Percentiles rank a stretch among this genome's conserved stretches.
Conservation (phyloP, 2,113 vertebrate species). For the Henicopernis longicauda region DNA sequence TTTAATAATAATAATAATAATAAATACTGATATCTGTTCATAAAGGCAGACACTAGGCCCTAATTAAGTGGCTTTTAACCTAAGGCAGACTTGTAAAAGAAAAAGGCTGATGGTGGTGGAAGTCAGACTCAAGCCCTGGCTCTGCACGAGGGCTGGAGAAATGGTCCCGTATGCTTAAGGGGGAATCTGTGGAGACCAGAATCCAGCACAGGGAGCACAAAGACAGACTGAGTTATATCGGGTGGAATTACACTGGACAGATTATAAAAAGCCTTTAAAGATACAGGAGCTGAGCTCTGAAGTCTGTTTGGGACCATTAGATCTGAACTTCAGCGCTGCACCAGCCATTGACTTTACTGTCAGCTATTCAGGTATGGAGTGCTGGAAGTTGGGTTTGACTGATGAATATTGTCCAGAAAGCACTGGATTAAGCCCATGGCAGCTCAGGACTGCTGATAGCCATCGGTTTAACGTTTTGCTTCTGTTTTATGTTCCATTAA, state of each 20-base stretch:
- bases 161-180: rapidly evolving
- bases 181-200: background rate
- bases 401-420: background rate
- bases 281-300: background rate
- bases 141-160: background rate
- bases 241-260: background rate
- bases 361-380: background rate
- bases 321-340: background rate
- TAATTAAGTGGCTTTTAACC: background rate
- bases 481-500: background rate
- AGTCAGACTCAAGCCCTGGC: background rate
- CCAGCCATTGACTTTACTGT: rapidly evolving
- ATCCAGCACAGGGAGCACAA: background rate
- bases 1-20: background rate
- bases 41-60: background rate
- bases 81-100: background rate
- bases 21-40: background rate
- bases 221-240: rapidly evolving
- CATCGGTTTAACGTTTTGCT: background rate
- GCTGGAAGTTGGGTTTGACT: background rate
- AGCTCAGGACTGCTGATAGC: background rate
- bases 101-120: background rate
- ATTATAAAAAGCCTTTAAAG: background rate
- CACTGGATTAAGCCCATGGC: background rate
- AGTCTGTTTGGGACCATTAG: rapidly evolving